Conservation (phyloP, 2,113 vertebrate genomes). For the Peromyscus leucopus region DNA sequence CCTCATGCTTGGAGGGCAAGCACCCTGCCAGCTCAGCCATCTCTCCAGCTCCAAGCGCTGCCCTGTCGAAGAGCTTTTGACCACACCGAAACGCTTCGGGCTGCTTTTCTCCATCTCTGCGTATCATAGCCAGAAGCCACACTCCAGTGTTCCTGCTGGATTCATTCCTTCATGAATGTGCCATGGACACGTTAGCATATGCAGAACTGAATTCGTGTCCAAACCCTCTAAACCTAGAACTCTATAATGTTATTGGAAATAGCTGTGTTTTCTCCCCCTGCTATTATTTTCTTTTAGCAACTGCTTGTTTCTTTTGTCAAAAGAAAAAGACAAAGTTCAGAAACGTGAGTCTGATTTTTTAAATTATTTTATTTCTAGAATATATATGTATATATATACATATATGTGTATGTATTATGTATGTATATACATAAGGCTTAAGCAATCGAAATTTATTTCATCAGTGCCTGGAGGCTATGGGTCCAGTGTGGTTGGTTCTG, state of each 20-base stretch:
- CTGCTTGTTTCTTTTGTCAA: neutral
- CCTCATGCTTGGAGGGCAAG: neutral
- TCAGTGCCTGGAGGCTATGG: neutral
- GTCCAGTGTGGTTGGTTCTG: neutral
- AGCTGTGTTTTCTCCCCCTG: neutral
- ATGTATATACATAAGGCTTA: neutral
- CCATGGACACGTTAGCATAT: neutral
- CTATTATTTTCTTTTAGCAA: slow-evolving; percentile 16
- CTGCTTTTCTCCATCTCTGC: neutral
- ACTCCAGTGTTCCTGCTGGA: neutral
- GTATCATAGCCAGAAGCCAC: neutral
- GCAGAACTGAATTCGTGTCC: neutral
- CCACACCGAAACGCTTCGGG: neutral
- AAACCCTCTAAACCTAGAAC: neutral
- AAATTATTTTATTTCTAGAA: neutral
- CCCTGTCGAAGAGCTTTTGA: neutral
- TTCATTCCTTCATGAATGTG: neutral
- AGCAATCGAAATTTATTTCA: neutral
- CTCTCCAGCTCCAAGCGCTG: neutral
- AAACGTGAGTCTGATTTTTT: neutral
- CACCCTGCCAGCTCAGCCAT: neutral
- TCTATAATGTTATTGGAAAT: neutral
- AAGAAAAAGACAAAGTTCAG: neutral
- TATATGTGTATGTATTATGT: too few species aligned
- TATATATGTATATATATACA: too few species aligned